Percentiles rank a stretch among this genome's conserved stretches.
Evolutionary conservation across 2,797 vertebrate species (phyloP).

Genomic region (Streptopelia turtur): DNA sequence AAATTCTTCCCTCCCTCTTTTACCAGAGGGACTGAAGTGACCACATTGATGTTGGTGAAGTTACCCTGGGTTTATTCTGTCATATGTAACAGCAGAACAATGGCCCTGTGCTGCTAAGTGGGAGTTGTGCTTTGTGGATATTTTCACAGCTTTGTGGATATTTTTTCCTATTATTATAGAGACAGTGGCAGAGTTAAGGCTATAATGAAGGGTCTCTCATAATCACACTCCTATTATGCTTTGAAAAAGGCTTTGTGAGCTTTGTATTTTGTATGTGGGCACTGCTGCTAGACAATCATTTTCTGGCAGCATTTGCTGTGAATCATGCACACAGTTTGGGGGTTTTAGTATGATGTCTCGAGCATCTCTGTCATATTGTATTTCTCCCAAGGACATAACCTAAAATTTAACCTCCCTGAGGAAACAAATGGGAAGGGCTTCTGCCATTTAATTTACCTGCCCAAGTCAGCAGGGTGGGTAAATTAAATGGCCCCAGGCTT

Average conservation of each 20-base stretch:
- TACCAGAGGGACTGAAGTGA: not conserved
- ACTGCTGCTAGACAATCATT: not conserved
- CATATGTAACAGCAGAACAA: not conserved
- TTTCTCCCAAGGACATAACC: not conserved
- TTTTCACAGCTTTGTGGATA: conserved; percentile 8
- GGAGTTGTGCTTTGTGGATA: conserved; percentile 20
- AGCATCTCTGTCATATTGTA: not conserved
- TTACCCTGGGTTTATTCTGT: not conserved
- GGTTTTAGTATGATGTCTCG: not conserved
- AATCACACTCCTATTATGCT: conserved; percentile 15
- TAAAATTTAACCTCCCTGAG: not conserved
- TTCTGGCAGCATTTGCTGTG: not conserved
- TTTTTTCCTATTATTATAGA: not conserved
- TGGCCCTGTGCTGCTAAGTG: not conserved
- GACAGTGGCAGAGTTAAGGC: not conserved
- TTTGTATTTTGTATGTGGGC: not conserved
- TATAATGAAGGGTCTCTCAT: conserved; percentile 15
- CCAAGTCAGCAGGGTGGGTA: not conserved
- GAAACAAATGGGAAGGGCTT: not conserved
- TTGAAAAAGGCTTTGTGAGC: conserved; percentile 17
- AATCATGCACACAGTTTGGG: not conserved
- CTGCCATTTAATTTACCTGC: not conserved
- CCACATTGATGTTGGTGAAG: rapidly evolving
- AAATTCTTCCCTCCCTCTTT: not conserved
- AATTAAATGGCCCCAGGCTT: not conserved